These are phyloP conservation scores for Lochmaea crataegi DNA, from an alignment of 2,888 invertebrate species.

Conservation along the genomic window DNA sequence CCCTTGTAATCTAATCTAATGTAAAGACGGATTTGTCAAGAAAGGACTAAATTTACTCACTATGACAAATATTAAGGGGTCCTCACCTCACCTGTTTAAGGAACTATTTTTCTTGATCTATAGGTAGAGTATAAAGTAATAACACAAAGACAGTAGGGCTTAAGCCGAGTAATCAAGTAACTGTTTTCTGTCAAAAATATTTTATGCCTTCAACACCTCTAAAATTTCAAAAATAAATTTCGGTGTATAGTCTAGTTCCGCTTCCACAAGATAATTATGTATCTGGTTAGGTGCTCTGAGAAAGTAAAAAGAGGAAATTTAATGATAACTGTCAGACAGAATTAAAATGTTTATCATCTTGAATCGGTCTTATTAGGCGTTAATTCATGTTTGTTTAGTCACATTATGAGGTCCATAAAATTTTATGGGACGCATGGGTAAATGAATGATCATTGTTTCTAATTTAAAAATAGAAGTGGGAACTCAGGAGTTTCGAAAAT, in stretches of 20 bases:
- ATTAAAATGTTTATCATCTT: constrained; percentile 12
- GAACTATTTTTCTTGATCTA: too few species aligned
- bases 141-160: too few species aligned
- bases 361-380: constrained; percentile 17
- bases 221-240: constrained; percentile 6
- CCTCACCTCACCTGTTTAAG: too few species aligned
- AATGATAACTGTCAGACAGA: constrained; percentile 11
- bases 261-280: background rate
- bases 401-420: constrained; percentile 14
- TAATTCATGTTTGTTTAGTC: constrained; percentile 17
- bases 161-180: background rate
- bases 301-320: constrained; percentile 4
- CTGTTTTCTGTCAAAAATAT: background rate
- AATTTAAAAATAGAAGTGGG: background rate
- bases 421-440: constrained; percentile 10
- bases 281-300: background rate
- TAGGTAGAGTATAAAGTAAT: too few species aligned
- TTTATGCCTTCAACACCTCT: background rate
- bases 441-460: constrained; percentile 3
- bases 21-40: too few species aligned
- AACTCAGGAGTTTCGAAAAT: background rate
- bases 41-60: too few species aligned
- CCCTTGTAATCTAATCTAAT: too few species aligned
- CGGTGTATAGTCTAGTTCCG: constrained; percentile 6
- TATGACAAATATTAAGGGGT: too few species aligned